These are phyloP conservation scores for Sphenodon punctatus DNA, from an alignment of 2,797 vertebrate species.

Conservation along the genomic window DNA sequence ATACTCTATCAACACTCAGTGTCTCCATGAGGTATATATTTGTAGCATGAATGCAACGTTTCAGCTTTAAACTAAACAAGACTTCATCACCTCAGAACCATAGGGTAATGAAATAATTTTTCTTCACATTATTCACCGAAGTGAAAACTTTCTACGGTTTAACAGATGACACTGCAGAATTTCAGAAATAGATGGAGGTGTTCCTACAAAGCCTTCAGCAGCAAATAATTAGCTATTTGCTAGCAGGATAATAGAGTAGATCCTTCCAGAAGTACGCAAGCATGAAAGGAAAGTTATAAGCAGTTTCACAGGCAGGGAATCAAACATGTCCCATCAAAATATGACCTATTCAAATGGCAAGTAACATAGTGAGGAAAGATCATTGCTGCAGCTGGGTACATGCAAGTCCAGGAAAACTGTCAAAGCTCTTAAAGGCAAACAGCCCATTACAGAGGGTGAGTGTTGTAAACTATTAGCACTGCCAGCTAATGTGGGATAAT, in stretches of 20 bases:
- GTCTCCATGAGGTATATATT: too few species aligned
- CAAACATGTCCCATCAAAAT: constrained; percentile 41
- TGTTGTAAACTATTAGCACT: constrained; percentile 36
- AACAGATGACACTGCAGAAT: constrained; percentile 16
- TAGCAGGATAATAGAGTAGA: constrained; percentile 23
- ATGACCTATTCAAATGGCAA: constrained; percentile 67
- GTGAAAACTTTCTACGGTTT: background rate
- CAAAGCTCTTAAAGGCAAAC: constrained; percentile 46
- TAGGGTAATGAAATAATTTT: background rate
- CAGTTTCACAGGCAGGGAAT: constrained; percentile 34
- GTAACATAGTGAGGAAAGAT: constrained; percentile 40
- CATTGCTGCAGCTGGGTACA: constrained; percentile 22
- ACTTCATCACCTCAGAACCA: background rate
- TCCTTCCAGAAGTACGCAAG: constrained; percentile 24
- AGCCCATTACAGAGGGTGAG: constrained; percentile 41
- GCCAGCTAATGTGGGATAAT: constrained; percentile 40
- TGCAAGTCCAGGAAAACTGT: constrained; percentile 52
- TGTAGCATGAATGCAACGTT: too few species aligned
- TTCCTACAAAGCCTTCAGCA: constrained; percentile 25
- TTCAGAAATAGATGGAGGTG: constrained; percentile 5
- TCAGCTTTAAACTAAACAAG: background rate
- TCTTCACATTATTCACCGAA: background rate
- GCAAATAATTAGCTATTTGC: constrained; percentile 54
- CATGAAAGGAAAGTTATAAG: constrained; percentile 8
- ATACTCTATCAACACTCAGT: too few species aligned